phyloP scores from a whole-genome alignment of 1,140 invertebrate species.

The Drosophila obscura region DNA sequence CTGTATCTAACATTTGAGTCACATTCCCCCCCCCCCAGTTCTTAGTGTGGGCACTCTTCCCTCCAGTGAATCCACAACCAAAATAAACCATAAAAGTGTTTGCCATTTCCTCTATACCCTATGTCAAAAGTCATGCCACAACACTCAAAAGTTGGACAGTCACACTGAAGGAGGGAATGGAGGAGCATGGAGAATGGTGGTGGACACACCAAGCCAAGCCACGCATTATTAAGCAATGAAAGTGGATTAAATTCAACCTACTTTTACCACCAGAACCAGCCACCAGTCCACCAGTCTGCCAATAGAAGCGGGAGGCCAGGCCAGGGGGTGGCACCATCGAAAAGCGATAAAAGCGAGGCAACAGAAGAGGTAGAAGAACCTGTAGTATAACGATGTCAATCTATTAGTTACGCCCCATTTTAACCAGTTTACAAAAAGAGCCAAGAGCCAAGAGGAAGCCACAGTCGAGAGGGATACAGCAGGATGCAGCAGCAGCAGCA shows the following conservation, averaged over 20 bases:
- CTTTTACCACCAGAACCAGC: conserved; percentile 19
- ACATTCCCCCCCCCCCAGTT: conserved; percentile 5
- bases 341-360: too few relatives aligned
- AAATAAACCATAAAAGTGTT: conserved; percentile 77
- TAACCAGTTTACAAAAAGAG: conserved; percentile 64
- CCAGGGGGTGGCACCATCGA: conserved; percentile 11
- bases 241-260: conserved; percentile 64
- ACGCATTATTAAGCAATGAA: conserved; percentile 73
- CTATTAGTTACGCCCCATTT: conserved; percentile 68
- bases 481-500: conserved; percentile 36
- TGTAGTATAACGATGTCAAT: conserved; percentile 65
- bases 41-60: too few relatives aligned
- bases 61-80: not conserved
- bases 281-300: conserved; percentile 63
- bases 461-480: conserved; percentile 27
- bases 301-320: not conserved
- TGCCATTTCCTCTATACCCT: conserved; percentile 47
- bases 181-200: conserved; percentile 11
- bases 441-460: conserved; percentile 38
- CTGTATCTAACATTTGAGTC: not conserved
- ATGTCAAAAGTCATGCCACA: conserved; percentile 1
- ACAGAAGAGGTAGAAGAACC: conserved; percentile 2
- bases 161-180: not conserved
- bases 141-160: conserved; percentile 30
- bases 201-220: conserved; percentile 36